Evolutionary conservation across 2,113 vertebrate species (phyloP).

Genomic region (Chiloscyllium plagiosum): DNA sequence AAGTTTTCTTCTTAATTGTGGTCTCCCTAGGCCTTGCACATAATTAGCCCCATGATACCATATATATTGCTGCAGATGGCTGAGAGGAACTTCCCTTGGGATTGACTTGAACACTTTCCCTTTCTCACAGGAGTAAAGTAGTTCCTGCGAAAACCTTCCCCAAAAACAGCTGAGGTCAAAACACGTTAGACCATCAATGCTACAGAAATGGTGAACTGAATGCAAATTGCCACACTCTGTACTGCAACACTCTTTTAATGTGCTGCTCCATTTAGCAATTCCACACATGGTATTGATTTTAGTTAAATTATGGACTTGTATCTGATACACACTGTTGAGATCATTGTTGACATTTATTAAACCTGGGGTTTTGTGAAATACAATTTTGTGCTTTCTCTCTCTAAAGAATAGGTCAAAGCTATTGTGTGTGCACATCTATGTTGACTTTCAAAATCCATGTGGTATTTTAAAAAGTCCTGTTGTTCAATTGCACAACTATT

Average conservation of each 20-base stretch:
- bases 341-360: background rate
- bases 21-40: background rate
- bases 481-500: background rate
- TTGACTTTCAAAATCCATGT: background rate
- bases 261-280: background rate
- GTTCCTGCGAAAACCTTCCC: background rate
- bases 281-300: background rate
- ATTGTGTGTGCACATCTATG: background rate
- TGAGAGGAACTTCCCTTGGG: background rate
- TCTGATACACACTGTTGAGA: background rate
- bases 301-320: background rate
- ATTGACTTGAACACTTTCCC: background rate
- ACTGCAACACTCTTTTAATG: background rate
- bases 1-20: background rate
- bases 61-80: background rate
- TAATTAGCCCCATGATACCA: background rate
- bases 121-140: background rate
- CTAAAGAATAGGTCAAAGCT: background rate
- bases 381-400: background rate
- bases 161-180: background rate
- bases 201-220: background rate
- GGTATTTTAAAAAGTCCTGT: background rate
- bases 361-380: background rate
- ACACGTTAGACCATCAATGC: background rate
- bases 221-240: background rate